phyloP scores from a whole-genome alignment of 1,140 invertebrate species.

The Penaeus indicus region DNA sequence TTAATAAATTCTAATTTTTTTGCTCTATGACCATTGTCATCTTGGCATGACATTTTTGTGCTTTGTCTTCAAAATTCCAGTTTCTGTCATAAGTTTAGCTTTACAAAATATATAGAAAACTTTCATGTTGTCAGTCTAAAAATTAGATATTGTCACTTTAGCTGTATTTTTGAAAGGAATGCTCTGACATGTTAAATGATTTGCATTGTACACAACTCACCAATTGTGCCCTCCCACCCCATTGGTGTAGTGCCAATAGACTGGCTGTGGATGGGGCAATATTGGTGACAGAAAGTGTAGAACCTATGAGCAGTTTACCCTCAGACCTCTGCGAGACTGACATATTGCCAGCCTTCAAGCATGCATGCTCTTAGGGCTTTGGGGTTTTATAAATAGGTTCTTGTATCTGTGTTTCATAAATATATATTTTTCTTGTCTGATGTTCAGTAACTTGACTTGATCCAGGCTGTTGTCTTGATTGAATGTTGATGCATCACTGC shows the following conservation, averaged over 20 bases:
- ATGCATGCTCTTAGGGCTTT: slow-evolving; percentile 53
- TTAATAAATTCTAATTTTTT: no score
- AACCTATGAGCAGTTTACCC: slow-evolving; percentile 14
- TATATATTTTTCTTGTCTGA: slow-evolving; percentile 8
- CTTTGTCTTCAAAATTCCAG: no score
- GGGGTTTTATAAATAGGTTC: slow-evolving; percentile 23
- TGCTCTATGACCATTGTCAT: no score
- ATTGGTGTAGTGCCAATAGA: slow-evolving; percentile 47
- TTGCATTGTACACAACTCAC: no score
- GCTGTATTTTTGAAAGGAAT: background rate
- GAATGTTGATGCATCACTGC: slow-evolving; percentile 7
- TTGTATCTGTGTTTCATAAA: background rate
- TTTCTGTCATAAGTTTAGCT: no score
- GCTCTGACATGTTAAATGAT: slow-evolving; percentile 26
- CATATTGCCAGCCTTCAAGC: slow-evolving; percentile 52
- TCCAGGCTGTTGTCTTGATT: slow-evolving; percentile 22
- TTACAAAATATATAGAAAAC: no score
- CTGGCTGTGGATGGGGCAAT: slow-evolving; percentile 41
- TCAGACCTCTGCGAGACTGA: slow-evolving; percentile 55
- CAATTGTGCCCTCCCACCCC: slow-evolving; percentile 47
- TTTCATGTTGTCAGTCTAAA: no score
- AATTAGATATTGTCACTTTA: background rate
- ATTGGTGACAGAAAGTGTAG: slow-evolving; percentile 15
- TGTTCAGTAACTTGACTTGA: background rate
- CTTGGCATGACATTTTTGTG: no score